These are phyloP conservation scores for Otocyon megalotis DNA, from an alignment of 2,113 vertebrate genomes.

Conservation along the genomic window DNA sequence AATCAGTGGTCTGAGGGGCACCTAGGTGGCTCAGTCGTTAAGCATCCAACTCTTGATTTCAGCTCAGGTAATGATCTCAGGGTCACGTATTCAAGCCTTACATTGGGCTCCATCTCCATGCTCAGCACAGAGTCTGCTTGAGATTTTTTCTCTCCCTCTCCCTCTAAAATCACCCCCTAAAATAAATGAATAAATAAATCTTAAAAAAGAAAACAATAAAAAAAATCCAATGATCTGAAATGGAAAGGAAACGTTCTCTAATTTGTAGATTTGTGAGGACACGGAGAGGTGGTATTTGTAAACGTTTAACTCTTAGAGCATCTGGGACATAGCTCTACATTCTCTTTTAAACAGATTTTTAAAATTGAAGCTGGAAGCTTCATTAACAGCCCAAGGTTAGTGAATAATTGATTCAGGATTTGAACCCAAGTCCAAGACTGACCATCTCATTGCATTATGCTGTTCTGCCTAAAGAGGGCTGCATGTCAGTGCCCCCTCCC, in stretches of 20 bases:
- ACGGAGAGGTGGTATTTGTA: neutral
- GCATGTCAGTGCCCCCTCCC: accelerated
- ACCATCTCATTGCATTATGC: neutral
- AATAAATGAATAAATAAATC: neutral
- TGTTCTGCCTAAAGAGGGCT: neutral
- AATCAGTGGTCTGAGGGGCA: neutral
- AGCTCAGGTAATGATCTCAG: neutral
- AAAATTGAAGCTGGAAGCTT: neutral
- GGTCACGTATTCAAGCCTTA: neutral
- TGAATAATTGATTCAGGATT: neutral
- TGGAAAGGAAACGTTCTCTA: neutral
- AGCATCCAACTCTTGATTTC: accelerated
- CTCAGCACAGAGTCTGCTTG: neutral
- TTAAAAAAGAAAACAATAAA: neutral
- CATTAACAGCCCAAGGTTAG: neutral
- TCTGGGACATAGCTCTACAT: neutral
- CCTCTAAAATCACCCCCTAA: too few relatives aligned
- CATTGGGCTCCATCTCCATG: accelerated
- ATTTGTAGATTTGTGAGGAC: neutral
- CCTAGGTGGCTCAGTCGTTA: neutral
- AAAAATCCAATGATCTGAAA: neutral
- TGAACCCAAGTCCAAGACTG: neutral
- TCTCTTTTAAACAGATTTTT: neutral
- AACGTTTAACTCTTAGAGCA: neutral
- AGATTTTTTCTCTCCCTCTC: neutral